Percentiles rank a stretch among this genome's conserved stretches.
phyloP scores from a whole-genome alignment of 2,113 vertebrate genomes.

The Solea senegalensis region DNA sequence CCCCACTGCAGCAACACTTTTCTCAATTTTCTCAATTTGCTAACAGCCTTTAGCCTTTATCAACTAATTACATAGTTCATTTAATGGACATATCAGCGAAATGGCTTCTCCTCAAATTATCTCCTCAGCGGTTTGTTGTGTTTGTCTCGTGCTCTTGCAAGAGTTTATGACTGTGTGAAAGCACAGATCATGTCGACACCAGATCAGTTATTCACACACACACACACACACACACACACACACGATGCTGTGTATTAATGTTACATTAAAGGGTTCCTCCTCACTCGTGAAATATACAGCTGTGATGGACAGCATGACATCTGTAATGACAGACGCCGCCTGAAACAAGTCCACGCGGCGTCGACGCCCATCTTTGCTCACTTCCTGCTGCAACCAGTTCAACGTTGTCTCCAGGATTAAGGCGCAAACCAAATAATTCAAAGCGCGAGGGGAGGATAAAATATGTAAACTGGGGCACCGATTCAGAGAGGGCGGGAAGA shows the following conservation, averaged over 20 bases:
- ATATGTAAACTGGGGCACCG: neutral
- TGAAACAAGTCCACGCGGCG: neutral
- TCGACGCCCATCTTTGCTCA: neutral
- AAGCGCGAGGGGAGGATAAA: neutral
- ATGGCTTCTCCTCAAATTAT: conserved; percentile 16
- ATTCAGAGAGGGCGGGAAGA: neutral
- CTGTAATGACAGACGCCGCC: neutral
- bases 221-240: neutral
- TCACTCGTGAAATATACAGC: neutral
- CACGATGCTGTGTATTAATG: too few species aligned
- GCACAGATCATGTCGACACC: conserved; percentile 13
- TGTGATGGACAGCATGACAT: neutral
- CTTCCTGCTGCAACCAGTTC: conserved; percentile 1
- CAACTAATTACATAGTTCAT: conserved; percentile 15
- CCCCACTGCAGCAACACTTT: conserved; percentile 10
- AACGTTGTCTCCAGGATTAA: neutral
- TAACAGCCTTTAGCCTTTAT: conserved; percentile 28
- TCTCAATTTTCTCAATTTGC: conserved; percentile 1
- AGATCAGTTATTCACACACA: neutral
- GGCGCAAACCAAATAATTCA: neutral
- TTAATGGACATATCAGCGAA: conserved; percentile 31
- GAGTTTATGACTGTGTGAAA: conserved; percentile 18
- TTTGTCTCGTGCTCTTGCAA: conserved; percentile 26
- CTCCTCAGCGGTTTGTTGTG: neutral
- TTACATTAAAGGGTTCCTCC: too few species aligned